phyloP scores from a whole-genome alignment of 2,113 vertebrate species.

The Myocastor coypus region DNA sequence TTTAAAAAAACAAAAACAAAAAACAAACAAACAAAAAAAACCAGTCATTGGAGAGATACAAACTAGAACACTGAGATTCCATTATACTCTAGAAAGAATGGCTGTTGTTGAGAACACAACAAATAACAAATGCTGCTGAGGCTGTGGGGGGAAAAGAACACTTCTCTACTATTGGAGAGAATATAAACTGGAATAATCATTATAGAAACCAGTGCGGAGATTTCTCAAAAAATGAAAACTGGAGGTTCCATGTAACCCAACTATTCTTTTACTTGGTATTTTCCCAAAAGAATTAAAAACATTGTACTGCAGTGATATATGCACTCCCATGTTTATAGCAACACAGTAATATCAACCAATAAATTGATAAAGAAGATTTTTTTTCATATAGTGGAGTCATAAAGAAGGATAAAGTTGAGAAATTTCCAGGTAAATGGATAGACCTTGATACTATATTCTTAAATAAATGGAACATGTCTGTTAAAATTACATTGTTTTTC shows the following conservation, averaged over 20 bases:
- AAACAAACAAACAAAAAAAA: too few relatives aligned
- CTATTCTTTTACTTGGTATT: neutral
- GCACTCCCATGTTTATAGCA: neutral
- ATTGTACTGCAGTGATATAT: neutral
- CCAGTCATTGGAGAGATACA: neutral
- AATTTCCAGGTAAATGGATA: neutral
- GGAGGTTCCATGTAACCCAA: neutral
- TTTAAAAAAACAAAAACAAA: too few relatives aligned
- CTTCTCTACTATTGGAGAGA: neutral
- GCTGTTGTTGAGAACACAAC: neutral
- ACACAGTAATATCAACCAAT: neutral
- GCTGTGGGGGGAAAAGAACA: neutral
- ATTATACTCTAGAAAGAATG: neutral
- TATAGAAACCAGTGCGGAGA: neutral
- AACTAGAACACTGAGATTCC: neutral
- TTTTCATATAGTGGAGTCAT: neutral
- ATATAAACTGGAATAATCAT: neutral
- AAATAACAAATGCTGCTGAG: neutral
- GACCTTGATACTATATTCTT: too few relatives aligned
- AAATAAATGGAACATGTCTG: neutral
- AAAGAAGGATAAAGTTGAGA: neutral
- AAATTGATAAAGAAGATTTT: neutral
- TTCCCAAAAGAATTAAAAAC: neutral
- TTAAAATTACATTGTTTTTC: neutral
- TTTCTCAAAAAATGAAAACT: neutral